Percentiles rank a stretch among this genome's conserved stretches.
Conservation (phyloP, 2,113 vertebrate genomes). For the Chunga burmeisteri region DNA sequence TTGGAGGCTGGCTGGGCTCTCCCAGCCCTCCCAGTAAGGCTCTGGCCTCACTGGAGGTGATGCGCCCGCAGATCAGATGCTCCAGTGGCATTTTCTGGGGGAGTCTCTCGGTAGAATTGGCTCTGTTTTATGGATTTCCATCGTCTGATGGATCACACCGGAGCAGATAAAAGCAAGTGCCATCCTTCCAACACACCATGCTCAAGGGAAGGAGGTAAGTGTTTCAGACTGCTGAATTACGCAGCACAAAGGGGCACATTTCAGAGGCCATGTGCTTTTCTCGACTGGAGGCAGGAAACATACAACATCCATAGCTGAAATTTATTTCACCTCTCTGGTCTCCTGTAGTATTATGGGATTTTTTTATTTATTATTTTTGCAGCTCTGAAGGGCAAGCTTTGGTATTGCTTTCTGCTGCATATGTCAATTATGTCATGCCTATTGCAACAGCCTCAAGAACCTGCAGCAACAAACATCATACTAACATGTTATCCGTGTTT, state of each 20-base stretch:
- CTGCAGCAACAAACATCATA: neutral
- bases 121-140: neutral
- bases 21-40: neutral
- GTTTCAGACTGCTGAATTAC: neutral
- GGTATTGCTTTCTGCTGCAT: neutral
- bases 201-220: neutral
- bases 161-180: neutral
- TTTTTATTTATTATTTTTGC: neutral
- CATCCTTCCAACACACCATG: neutral
- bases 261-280: neutral
- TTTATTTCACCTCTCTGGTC: neutral
- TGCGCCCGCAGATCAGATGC: too few relatives aligned
- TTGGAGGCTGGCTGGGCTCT: neutral
- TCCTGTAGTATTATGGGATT: neutral
- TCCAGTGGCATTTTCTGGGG: neutral
- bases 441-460: neutral
- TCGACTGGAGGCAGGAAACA: rapidly evolving
- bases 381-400: neutral
- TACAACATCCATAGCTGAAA: neutral
- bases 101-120: neutral
- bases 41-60: neutral
- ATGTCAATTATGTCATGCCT: neutral
- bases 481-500: neutral
- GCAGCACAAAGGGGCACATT: neutral
- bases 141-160: neutral